Evolutionary conservation across 2,888 invertebrate genomes (phyloP).

Genomic region (Mesochorus sp.): DNA sequence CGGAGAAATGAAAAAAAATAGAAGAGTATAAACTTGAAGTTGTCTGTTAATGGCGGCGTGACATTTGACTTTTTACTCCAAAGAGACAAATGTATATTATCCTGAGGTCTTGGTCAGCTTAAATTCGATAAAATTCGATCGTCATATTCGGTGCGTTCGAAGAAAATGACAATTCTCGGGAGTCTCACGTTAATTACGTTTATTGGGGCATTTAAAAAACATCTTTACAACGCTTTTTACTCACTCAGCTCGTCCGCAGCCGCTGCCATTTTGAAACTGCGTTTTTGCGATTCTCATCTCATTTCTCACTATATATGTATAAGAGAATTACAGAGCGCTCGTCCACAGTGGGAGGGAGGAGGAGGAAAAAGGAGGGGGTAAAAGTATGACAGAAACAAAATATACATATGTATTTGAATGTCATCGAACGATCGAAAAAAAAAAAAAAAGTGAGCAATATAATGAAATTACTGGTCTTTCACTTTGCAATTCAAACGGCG

Average conservation of each 20-base stretch:
- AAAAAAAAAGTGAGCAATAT: too few species aligned
- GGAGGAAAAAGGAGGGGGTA: too few species aligned
- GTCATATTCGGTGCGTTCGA: background rate
- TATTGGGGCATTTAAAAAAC: slow-evolving; percentile 16
- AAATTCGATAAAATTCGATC: background rate
- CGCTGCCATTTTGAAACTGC: slow-evolving; percentile 79
- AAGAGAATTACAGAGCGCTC: background rate
- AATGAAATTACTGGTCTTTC: too few species aligned
- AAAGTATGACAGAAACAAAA: too few species aligned
- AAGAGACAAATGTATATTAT: slow-evolving; percentile 32
- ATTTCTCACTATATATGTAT: background rate
- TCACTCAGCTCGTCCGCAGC: slow-evolving; percentile 79
- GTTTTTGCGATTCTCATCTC: slow-evolving; percentile 2
- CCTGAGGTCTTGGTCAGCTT: slow-evolving; percentile 31
- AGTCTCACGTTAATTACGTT: background rate
- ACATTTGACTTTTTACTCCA: slow-evolving; percentile 71
- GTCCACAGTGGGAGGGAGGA: too few species aligned
- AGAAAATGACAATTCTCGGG: background rate
- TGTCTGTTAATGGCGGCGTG: slow-evolving; percentile 70
- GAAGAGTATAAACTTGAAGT: slow-evolving; percentile 65
- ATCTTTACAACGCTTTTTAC: slow-evolving; percentile 64
- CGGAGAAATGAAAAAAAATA: too few species aligned
- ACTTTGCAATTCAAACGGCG: too few species aligned
- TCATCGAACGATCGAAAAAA: too few species aligned
- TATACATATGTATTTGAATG: too few species aligned